Evolutionary conservation across 2,797 vertebrate genomes (phyloP).

Genomic region (Rhinophrynus dorsalis): DNA sequence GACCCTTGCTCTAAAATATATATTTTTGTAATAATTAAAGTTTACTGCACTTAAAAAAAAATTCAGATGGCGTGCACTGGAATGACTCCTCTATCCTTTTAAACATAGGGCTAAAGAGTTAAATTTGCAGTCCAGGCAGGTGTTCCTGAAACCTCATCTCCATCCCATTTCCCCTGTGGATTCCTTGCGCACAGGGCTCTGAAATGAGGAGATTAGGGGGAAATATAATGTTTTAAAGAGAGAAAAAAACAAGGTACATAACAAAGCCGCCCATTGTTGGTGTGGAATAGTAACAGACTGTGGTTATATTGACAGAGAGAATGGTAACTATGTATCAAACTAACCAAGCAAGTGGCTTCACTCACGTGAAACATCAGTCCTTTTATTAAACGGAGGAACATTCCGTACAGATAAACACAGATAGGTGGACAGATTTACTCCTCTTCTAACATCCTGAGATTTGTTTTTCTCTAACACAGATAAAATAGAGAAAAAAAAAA

Average conservation of each 20-base stretch:
- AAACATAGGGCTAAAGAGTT: no score
- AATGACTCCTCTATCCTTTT: no score
- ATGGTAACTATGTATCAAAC: not conserved
- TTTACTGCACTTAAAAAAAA: no score
- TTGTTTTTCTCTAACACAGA: no score
- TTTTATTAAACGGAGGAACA: not conserved
- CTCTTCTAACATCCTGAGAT: no score
- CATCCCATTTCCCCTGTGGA: slow-evolving; percentile 14
- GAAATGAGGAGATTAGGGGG: slow-evolving; percentile 33
- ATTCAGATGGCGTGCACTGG: no score
- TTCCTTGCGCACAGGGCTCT: not conserved
- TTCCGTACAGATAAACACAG: no score
- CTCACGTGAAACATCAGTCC: not conserved
- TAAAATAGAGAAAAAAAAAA: no score
- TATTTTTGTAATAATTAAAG: no score
- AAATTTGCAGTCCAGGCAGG: slow-evolving; percentile 19
- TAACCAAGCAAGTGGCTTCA: not conserved
- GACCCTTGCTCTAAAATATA: no score
- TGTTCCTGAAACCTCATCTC: slow-evolving; percentile 33
- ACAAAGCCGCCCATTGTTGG: slow-evolving; percentile 1
- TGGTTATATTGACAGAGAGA: not conserved
- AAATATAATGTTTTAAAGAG: slow-evolving; percentile 37
- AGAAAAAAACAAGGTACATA: not conserved
- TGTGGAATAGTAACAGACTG: not conserved
- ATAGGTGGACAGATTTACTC: no score